Conservation (phyloP, 2,888 invertebrate species). For the Andrena dorsata region DNA sequence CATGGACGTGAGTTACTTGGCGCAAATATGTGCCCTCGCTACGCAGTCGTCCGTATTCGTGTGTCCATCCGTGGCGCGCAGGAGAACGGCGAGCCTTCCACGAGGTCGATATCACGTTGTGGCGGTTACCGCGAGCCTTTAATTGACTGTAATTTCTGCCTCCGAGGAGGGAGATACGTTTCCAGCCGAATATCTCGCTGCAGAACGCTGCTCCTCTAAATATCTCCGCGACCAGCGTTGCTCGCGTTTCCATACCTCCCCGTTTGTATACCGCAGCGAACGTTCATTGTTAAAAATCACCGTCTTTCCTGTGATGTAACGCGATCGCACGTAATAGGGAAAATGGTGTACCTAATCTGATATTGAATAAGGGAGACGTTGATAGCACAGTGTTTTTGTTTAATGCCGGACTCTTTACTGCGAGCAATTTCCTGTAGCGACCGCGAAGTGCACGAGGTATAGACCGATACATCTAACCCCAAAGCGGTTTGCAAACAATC, state of each 20-base stretch:
- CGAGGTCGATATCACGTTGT: constrained; percentile 74
- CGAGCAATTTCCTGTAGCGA: neutral
- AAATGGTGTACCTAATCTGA: no score
- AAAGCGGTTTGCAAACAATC: neutral
- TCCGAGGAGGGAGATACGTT: constrained; percentile 31
- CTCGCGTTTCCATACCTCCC: neutral
- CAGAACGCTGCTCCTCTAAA: neutral
- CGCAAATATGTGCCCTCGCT: constrained; percentile 52
- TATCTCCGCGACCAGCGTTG: constrained; percentile 9
- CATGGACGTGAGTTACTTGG: constrained; percentile 66
- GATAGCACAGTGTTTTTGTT: neutral
- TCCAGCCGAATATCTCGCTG: constrained; percentile 27
- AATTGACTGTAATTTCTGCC: constrained; percentile 79
- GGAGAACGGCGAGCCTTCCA: constrained; percentile 33
- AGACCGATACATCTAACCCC: neutral
- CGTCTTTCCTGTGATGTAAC: no score
- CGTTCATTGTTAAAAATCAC: no score
- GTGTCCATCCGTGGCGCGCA: constrained; percentile 47
- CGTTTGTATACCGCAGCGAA: no score
- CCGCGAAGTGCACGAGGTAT: neutral
- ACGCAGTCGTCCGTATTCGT: constrained; percentile 47
- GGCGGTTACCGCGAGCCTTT: constrained; percentile 67
- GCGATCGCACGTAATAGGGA: no score
- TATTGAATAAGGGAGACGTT: no score
- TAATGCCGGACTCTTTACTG: neutral